Conservation (phyloP, 2,888 invertebrate genomes). For the Trichogramma evanescens region DNA sequence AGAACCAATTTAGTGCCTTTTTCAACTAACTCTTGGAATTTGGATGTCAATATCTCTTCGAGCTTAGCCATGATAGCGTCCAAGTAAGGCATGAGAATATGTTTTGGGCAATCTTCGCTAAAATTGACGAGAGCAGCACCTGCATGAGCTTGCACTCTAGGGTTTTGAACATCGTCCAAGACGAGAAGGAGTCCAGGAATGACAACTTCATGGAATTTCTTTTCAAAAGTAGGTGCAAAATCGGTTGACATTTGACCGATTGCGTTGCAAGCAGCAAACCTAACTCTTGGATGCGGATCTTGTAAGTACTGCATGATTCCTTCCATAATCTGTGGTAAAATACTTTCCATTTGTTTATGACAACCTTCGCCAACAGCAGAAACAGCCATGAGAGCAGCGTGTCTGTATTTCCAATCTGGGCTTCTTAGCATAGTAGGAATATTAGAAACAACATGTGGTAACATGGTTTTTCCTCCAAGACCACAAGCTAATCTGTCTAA, state of each 20-base stretch:
- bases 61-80: constrained; percentile 87
- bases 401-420: constrained; percentile 72
- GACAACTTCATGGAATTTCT: constrained; percentile 94
- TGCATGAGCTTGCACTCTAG: constrained; percentile 77
- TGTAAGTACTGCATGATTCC: constrained; percentile 79
- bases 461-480: constrained; percentile 85
- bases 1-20: constrained; percentile 92
- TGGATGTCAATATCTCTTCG: constrained; percentile 79
- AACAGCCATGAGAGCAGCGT: constrained; percentile 97
- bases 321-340: constrained; percentile 87
- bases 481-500: constrained; percentile 96
- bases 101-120: constrained; percentile 97
- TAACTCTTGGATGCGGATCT: constrained; percentile 85
- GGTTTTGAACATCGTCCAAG: constrained; percentile 84
- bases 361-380: constrained; percentile 98
- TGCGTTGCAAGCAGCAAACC: constrained; percentile 97
- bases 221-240: constrained; percentile 93
- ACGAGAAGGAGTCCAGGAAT: constrained; percentile 84
- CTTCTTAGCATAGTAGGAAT: constrained; percentile 82
- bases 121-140: constrained; percentile 98
- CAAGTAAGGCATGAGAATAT: constrained; percentile 82
- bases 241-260: constrained; percentile 98
- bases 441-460: constrained; percentile 78
- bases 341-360: constrained; percentile 94
- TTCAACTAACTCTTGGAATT: constrained; percentile 90